Base-by-base conservation (phyloP, 2,888 invertebrate genomes). In the Metopia argyrocephala region DNA sequence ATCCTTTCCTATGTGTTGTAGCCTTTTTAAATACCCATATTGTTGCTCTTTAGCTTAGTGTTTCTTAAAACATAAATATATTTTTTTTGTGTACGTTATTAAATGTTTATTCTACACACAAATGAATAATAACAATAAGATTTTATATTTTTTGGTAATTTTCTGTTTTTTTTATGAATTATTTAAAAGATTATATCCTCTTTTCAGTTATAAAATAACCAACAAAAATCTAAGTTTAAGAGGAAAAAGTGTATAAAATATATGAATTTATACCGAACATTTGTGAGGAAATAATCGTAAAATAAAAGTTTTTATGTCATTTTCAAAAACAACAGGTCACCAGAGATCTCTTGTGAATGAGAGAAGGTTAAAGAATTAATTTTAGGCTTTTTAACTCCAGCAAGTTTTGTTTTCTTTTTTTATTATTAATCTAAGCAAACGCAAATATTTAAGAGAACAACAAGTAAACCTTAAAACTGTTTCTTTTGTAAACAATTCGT, bases 71-170 rank as follows among this genome's bases (percentile, higher is more conserved):
- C 28, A 20, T 23, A 38, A 38, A 68, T 45, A 54, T 23, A 23
- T 45, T 59, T 65, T 27, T 65, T 66, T 66, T 52, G 12, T 21
- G n/a, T 18, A 28, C 54, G 25, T 28, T 70, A 45, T 21, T 27
- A 71, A 21, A 50, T 76, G 25, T 59, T n/a, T 28, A 57, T 61
- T 52, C 46, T 65, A 59, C 73, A 81, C 81, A 78, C 74, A 81
- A 81, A 76, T 74, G 81, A 70, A 81, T 74, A 76, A 81, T 81
- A 81, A 81, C 69, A 78, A 81, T 81, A 78, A 74, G 66, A 75
- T 81, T 81, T 81, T 66, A 78, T 70, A 50, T 31, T 48, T 64
- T 62, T 62, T 27, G 61, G 48, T 56, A 61, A 61, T 61, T 31
- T 21, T 50, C 31, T 12, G 31, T 31, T 31, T 31, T 31, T 7